Base-by-base conservation (phyloP, 2,888 invertebrate genomes). In the Spilarctia lutea region DNA sequence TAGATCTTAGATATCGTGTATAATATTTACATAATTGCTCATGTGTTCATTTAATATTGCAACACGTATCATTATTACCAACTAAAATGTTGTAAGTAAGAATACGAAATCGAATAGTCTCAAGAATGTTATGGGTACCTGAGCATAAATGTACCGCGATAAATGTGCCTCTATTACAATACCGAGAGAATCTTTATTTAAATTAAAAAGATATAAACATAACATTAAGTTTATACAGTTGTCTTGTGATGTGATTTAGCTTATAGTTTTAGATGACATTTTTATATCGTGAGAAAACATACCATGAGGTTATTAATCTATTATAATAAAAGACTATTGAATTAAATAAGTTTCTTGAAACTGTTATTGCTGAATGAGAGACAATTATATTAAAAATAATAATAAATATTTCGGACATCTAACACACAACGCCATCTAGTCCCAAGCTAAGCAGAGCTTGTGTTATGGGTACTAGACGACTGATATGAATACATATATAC, bases 121-220 rank as follows among this genome's bases (percentile, higher is more conserved):
- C 72, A 35, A n/a, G 67, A 78, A 71, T 71, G 63, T 65, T 60
- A 56, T 65, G 65, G 42, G 75, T 79, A 77, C 74, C 74, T 76
- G 73, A 69, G 45, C 52, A 65, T 48, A 74, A 79, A 77, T 75
- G 68, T 73, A 69, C 71, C 65, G 74, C 56, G 24, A 76, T 71
- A 68, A 67, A 68, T 68, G 68, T 73, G 6, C 42, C 45, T 73
- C 68, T 73, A 60, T 68, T 73, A 27, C 56, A 39, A 52, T 65
- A 45, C 60, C 33, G 24, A 39, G 18, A 16, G 35, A 63, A 27
- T 6, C 13, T 63, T 65, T 48, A n/a, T 16, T 68, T 52, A 33
- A 52, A 68, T 68, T 24, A 52, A 48, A 24, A 33, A 30, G 30
- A 27, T 63, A 33, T 24, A 33, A 33, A 33, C 24, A 52, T 68